Evolutionary conservation across 1,140 invertebrate species (phyloP).

Genomic region (Coelopa frigida): DNA sequence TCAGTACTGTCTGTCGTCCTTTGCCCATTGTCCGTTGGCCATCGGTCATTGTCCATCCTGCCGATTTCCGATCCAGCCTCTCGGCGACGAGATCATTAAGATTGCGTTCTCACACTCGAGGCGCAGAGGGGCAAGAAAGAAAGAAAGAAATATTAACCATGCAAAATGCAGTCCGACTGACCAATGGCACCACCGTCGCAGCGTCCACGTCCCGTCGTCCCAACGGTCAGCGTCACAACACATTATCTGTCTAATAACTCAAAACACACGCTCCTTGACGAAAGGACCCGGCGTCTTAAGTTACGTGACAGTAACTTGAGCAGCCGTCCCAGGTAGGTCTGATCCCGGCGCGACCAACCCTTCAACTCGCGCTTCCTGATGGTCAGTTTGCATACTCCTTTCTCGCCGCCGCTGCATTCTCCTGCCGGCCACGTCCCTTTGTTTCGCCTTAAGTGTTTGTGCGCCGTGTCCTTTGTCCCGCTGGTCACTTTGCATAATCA

Average conservation of each 20-base stretch:
- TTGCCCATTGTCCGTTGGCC: conserved; percentile 1
- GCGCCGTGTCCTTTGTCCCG: no score
- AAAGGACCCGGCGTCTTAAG: conserved; percentile 8
- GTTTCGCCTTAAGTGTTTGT: neutral
- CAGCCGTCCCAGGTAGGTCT: neutral
- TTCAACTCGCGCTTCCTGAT: neutral
- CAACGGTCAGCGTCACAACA: conserved; percentile 24
- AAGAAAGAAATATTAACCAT: conserved; percentile 42
- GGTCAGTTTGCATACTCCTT: no score
- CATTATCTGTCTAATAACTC: conserved; percentile 42
- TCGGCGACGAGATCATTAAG: conserved; percentile 12
- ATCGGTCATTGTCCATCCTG: neutral
- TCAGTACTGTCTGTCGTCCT: no score
- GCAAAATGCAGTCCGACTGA: conserved; percentile 37
- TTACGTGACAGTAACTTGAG: conserved; percentile 4
- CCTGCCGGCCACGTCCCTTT: conserved; percentile 4
- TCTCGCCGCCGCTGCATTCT: neutral
- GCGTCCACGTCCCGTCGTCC: neutral
- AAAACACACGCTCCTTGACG: conserved; percentile 39
- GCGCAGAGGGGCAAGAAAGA: conserved; percentile 4
- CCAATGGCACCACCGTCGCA: conserved; percentile 25
- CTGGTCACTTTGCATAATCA: conserved; percentile 44
- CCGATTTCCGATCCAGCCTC: neutral
- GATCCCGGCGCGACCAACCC: neutral
- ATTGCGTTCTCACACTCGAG: conserved; percentile 23